phyloP scores from a whole-genome alignment of 2,888 invertebrate genomes.

The Petrophora chlorosata region DNA sequence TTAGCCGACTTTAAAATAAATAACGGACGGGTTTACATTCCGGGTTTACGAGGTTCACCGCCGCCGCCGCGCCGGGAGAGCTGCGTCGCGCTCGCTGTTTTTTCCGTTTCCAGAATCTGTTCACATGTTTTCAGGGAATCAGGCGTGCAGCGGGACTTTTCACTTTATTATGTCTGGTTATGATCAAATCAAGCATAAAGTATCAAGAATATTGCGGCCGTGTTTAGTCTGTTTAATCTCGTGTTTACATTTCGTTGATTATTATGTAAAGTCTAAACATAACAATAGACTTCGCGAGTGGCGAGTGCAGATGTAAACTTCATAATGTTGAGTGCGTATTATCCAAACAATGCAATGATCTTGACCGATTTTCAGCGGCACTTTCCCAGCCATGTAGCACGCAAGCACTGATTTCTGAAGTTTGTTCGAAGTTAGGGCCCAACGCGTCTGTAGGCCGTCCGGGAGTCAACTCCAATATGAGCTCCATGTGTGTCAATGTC shows the following conservation, averaged over 20 bases:
- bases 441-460: slow-evolving; percentile 20
- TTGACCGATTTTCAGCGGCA: slow-evolving; percentile 24
- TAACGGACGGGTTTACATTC: slow-evolving; percentile 22
- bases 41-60: too few relatives aligned
- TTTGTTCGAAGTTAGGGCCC: slow-evolving; percentile 2
- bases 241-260: slow-evolving; percentile 4
- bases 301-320: slow-evolving; percentile 1
- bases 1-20: slow-evolving; percentile 32
- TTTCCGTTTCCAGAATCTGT: too few relatives aligned
- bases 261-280: neutral
- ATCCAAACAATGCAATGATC: slow-evolving; percentile 11
- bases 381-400: neutral
- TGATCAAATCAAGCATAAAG: slow-evolving; percentile 1
- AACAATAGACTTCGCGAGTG: slow-evolving; percentile 12
- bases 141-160: neutral
- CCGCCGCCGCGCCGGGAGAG: slow-evolving; percentile 8
- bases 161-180: slow-evolving; percentile 7
- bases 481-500: slow-evolving; percentile 50
- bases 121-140: neutral
- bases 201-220: slow-evolving; percentile 2
- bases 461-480: slow-evolving; percentile 30
- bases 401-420: neutral
- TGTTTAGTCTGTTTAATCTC: slow-evolving; percentile 2
- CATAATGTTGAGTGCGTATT: slow-evolving; percentile 12
- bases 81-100: neutral